Base-by-base conservation (phyloP, 2,113 vertebrate species). In the Zosterops pallidus region DNA sequence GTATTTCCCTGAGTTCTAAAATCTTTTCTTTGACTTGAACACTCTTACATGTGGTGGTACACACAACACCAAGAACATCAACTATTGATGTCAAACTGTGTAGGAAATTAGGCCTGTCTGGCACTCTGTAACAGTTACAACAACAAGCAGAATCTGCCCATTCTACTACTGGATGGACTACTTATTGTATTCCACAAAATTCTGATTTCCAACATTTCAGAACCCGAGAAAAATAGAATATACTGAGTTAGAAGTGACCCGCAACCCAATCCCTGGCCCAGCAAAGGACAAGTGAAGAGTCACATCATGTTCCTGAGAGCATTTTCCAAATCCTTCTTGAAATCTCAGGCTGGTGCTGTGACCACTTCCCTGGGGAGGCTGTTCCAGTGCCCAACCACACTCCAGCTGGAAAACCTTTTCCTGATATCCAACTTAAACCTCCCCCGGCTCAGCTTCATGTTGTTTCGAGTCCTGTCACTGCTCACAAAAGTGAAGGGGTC, bases 381-480 rank as follows among this genome's bases (percentile, higher is more conserved):
- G 12, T 29, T 19, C 12, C 23, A 52, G 28, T 1, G 7, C 11
- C 23, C 68, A 59, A 4, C 1, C 26, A 67, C 8, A 1, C 18
- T 28, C 12, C 0, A 1, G 7, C 8, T 24, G 37, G 39, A 59
- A 17, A 81, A 29, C 33, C 9, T 44, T 39, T 37, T 52, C 52
- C 20, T 6, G 20, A 25, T 29, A 46, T 4, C 20, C 33, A 39
- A 5, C 37, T 11, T 29, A 60, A 82, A 39, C 15, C 16, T n/a
- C 13, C 5, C 23, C n/a, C 29, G 13, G 29, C 33, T 52, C 53
- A 67, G 60, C 7, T 60, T 39, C 60, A 25, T 39, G 42, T 8
- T 19, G 3, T 46, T 74, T 67, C 0, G 0, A 59, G 20, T n/a
- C 20, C 7, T 21, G 6, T 24, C 28, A 25, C 46, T n/a, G 46